Base-by-base conservation (phyloP, 2,888 invertebrate genomes). In the Sussaba pulchella region DNA sequence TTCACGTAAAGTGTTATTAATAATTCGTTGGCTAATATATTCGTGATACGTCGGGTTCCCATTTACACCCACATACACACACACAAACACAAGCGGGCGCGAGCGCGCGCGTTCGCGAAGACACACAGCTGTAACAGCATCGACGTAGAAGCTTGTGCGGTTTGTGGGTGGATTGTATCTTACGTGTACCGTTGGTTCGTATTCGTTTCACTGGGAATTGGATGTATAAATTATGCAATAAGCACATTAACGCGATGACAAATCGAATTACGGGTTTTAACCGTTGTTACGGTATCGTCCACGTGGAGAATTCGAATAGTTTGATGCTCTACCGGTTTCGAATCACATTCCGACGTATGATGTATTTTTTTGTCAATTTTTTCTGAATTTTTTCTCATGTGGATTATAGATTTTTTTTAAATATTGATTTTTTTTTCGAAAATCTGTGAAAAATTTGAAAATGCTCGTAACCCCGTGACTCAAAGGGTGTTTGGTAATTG, bases 1-100 rank as follows among this genome's bases (percentile, higher is more conserved):
- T 74, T 74, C 57, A 39, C 74, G 45, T 66, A 66, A 74, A 74
- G 74, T 66, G 66, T 74, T 74, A 66, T 74, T 57, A 57, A 66
- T 74, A 39, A 31, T 31, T 31, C 54, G 45, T 54, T 39, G 66
- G 14, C n/a, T 31, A 31, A 31, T 31, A 64, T 64, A 74, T 66
- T 66, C 66, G 66, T 66, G 64, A 74, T 74, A 57, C 74, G 21
- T 43, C 41, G 66, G 14, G 6, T 2, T 66, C 59, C 52, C 54
- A 73, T 31, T 39, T 63, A 50, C 8, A 63, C 8, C 41, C 26
- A 39, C 31, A 12, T 54, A 54, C 21, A n/a, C 31, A 31, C 4
- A 31, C 31, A 31, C 31, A 31, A 2, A 31, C 31, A 31, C 31
- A 31, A 2, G 6, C 31, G n/a, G n/a, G n/a, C n/a, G n/a, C 45